Evolutionary conservation across 2,888 invertebrate genomes (phyloP).

Genomic region (Stratiomys singularior): DNA sequence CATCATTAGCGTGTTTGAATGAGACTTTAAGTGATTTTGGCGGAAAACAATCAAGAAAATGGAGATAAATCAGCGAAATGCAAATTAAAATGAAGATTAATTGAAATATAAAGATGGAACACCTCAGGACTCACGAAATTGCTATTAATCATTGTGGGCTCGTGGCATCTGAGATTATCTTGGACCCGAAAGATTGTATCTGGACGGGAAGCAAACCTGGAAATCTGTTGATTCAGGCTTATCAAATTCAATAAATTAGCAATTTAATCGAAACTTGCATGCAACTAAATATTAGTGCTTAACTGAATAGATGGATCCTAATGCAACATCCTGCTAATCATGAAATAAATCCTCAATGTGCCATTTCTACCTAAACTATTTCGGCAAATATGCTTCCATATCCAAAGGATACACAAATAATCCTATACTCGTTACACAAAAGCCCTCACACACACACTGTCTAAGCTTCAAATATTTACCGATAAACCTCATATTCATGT

Average conservation of each 20-base stretch:
- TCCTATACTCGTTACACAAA: neutral
- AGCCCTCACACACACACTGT: neutral
- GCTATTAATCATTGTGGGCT: too few relatives aligned
- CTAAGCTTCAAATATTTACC: neutral
- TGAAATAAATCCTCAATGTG: neutral
- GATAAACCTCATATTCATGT: constrained; percentile 10
- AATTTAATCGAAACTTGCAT: too few relatives aligned
- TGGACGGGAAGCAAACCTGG: too few relatives aligned
- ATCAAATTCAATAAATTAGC: too few relatives aligned
- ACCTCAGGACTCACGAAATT: neutral
- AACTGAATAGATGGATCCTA: too few relatives aligned
- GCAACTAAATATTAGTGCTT: too few relatives aligned
- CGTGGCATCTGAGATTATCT: too few relatives aligned
- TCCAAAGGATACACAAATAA: neutral
- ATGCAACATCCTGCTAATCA: too few relatives aligned
- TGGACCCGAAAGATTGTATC: too few relatives aligned
- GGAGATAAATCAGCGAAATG: neutral
- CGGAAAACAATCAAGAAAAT: neutral
- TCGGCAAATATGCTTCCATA: neutral
- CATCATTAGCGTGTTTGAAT: neutral
- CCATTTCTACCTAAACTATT: neutral
- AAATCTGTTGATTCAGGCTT: too few relatives aligned
- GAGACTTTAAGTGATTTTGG: neutral
- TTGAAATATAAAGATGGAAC: neutral
- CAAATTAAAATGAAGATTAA: neutral